These are phyloP conservation scores for Perdita meconis DNA, from an alignment of 2,888 invertebrate species.

Conservation along the genomic window DNA sequence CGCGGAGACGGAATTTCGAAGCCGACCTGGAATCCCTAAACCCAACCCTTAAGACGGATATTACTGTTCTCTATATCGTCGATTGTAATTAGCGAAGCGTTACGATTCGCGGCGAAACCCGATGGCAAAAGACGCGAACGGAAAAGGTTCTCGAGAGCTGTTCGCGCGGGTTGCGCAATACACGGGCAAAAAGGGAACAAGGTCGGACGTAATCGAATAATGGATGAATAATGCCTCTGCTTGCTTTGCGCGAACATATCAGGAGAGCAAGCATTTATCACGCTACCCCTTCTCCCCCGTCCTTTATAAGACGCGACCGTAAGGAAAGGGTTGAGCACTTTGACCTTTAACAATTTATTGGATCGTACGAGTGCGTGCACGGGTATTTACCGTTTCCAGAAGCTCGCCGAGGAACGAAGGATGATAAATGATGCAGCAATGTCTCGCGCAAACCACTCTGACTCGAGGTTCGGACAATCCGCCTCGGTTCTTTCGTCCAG, in stretches of 20 bases:
- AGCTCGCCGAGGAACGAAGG: slow-evolving; percentile 17
- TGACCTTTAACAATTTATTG: slow-evolving; percentile 57
- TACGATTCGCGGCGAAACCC: not conserved
- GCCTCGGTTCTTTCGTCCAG: slow-evolving; percentile 45
- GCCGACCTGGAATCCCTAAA: slow-evolving; percentile 12
- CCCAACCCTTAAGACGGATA: slow-evolving; percentile 14
- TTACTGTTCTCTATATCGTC: not conserved
- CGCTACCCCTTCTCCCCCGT: slow-evolving; percentile 20
- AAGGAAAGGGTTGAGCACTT: slow-evolving; percentile 36
- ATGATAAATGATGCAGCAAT: slow-evolving; percentile 63
- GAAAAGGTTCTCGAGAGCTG: not conserved
- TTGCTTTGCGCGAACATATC: slow-evolving; percentile 18
- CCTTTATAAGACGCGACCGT: slow-evolving; percentile 41
- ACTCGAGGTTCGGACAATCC: slow-evolving; percentile 22
- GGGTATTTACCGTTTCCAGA: slow-evolving; percentile 29
- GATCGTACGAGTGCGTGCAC: slow-evolving; percentile 38
- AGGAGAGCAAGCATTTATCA: slow-evolving; percentile 51
- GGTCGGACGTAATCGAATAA: slow-evolving; percentile 27
- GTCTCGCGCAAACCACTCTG: slow-evolving; percentile 29
- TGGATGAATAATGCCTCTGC: slow-evolving; percentile 41
- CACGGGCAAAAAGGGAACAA: not conserved
- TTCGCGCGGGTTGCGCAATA: not conserved
- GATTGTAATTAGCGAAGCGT: not conserved
- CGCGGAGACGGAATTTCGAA: slow-evolving; percentile 43
- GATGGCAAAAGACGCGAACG: not conserved